Evolutionary conservation across 2,888 invertebrate genomes (phyloP).

Genomic region (Chymomyza caudatula): DNA sequence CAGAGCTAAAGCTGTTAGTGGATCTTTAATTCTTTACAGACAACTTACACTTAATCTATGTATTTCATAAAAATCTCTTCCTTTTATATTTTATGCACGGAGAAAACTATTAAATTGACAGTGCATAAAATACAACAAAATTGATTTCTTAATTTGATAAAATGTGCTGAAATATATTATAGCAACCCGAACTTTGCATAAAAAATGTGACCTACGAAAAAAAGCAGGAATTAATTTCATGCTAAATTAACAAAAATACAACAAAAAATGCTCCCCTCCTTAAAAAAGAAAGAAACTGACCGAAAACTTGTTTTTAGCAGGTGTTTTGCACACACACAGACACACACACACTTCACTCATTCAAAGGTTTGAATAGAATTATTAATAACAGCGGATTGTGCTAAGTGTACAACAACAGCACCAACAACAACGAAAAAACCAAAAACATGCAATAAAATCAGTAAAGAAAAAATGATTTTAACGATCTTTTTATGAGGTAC

Average conservation of each 20-base stretch:
- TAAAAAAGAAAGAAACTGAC: neutral
- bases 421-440: neutral
- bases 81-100: neutral
- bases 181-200: neutral
- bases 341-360: conserved; percentile 5
- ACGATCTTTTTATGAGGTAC: conserved; percentile 42
- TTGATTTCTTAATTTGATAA: conserved; percentile 2
- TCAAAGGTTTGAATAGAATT: conserved; percentile 46
- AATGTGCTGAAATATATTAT: conserved; percentile 11
- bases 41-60: too few relatives aligned
- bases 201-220: conserved; percentile 4
- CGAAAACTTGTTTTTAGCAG: conserved; percentile 43
- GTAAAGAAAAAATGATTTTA: conserved; percentile 29
- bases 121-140: neutral
- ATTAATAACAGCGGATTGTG: conserved; percentile 45
- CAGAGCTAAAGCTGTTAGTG: too few relatives aligned
- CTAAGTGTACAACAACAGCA: neutral
- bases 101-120: neutral
- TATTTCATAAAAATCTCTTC: too few relatives aligned
- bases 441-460: neutral
- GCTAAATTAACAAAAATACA: conserved; percentile 30
- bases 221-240: conserved; percentile 44
- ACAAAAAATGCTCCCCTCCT: conserved; percentile 1
- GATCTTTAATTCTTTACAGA: too few relatives aligned
- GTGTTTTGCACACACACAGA: conserved; percentile 44